phyloP scores from a whole-genome alignment of 2,797 vertebrate genomes.

The Fistularia tabacaria region DNA sequence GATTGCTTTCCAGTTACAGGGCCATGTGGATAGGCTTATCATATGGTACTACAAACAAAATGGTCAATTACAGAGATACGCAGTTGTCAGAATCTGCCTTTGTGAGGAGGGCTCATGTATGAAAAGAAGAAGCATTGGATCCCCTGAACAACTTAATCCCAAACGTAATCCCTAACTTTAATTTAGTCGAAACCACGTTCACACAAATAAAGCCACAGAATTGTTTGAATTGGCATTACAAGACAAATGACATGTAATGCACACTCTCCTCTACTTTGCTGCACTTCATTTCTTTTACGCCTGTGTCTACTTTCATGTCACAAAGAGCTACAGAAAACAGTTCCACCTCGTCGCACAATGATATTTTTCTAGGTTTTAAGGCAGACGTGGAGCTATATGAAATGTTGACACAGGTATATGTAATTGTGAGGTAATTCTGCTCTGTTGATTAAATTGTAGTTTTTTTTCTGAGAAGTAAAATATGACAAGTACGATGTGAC shows the following conservation, averaged over 20 bases:
- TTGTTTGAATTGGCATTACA: conserved; percentile 42
- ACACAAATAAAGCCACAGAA: conserved; percentile 59
- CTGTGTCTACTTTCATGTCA: conserved; percentile 36
- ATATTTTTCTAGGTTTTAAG: conserved; percentile 31
- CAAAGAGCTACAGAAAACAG: conserved; percentile 22
- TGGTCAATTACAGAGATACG: conserved; percentile 66
- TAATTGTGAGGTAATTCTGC: too few relatives aligned
- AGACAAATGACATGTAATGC: conserved; percentile 29
- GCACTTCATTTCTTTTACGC: conserved; percentile 43
- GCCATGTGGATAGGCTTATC: conserved; percentile 30
- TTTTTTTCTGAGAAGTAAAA: too few relatives aligned
- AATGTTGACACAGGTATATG: too few relatives aligned
- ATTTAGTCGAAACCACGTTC: conserved; percentile 75
- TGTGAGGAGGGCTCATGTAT: conserved; percentile 46
- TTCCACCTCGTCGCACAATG: conserved; percentile 22
- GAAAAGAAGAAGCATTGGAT: conserved; percentile 62
- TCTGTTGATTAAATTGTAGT: too few relatives aligned
- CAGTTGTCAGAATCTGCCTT: conserved; percentile 56
- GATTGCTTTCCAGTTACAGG: conserved; percentile 29
- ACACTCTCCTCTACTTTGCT: conserved; percentile 33
- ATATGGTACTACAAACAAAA: conserved; percentile 54
- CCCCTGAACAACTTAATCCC: conserved; percentile 77
- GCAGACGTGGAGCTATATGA: conserved; percentile 9
- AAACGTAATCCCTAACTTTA: conserved; percentile 76
- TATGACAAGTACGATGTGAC: too few relatives aligned